Base-by-base conservation (phyloP, 2,888 invertebrate species). In the Brenthis daphne region DNA sequence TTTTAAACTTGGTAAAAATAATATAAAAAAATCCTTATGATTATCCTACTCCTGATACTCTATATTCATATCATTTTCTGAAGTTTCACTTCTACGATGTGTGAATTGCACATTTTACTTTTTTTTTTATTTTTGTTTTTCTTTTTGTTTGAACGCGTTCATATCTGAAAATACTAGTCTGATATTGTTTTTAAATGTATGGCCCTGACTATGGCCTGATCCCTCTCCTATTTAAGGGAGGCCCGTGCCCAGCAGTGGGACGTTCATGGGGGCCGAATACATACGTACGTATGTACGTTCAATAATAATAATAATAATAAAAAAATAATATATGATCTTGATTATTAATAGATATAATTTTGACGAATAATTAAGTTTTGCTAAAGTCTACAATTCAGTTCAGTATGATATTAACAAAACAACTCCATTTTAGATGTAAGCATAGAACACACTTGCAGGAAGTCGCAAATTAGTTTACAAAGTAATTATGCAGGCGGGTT, bases 391-490 rank as follows among this genome's bases (percentile, higher is more conserved):
- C 43, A 63, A 53, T 53, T 37, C 20, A 37, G 20, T 43, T 43
- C 37, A 53, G 51, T 53, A 14, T 37, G 37, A 53, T 37, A 53
- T 53, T 63, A 63, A 63, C 53, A 63, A 63, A 33, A 53, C 53
- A 43, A 51, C 37, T 29, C 29, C 16, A 53, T 63, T 53, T 53
- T 33, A 53, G 14, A 50, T 60, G 29, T 60, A 63, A 53, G 14
- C 51, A 53, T 51, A 43, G 37, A 63, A 53, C n/a, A 51, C 53
- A 63, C 60, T 63, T 53, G 63, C 63, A 53, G 51, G 33, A 60
- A 60, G 60, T 63, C 63, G 53, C 53, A 53, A 63, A 63, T 63
- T 63, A 63, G 63, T 63, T 43, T 63, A 63, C 53, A 16, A 63
- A 63, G 63, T 63, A 63, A 63, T 63, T 63, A 63, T 63, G 63